These are phyloP conservation scores for Heliothis peltigera DNA, from an alignment of 2,888 invertebrate species.

Conservation along the genomic window DNA sequence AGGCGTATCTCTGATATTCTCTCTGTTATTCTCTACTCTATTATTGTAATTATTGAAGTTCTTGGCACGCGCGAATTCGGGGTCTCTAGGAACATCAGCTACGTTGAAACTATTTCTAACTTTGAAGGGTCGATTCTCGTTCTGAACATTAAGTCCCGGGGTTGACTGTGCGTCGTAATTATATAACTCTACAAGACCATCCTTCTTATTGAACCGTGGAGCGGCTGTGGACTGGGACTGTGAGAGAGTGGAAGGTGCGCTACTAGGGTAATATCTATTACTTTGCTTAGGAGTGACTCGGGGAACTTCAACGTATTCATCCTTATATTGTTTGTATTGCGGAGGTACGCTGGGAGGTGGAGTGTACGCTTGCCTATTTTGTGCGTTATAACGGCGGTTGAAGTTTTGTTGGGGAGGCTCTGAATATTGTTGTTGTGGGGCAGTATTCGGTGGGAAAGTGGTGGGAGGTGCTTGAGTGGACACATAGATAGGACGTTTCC, in stretches of 20 bases:
- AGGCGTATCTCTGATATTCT: slow-evolving; percentile 55
- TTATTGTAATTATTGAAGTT: slow-evolving; percentile 66
- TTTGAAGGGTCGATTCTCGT: slow-evolving; percentile 79
- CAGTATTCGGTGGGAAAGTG: slow-evolving; percentile 71
- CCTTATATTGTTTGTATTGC: slow-evolving; percentile 80
- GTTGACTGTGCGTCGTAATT: slow-evolving; percentile 85
- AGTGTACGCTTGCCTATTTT: slow-evolving; percentile 66
- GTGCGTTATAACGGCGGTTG: slow-evolving; percentile 68
- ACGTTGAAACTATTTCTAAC: slow-evolving; percentile 81
- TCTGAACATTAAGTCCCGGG: slow-evolving; percentile 74
- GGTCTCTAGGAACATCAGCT: slow-evolving; percentile 72
- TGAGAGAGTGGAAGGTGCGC: slow-evolving; percentile 73
- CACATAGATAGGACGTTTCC: slow-evolving; percentile 81
- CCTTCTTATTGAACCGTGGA: slow-evolving; percentile 81
- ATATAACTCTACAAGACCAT: slow-evolving; percentile 83
- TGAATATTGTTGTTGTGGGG: slow-evolving; percentile 67
- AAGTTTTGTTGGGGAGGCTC: slow-evolving; percentile 70
- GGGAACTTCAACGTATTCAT: slow-evolving; percentile 86
- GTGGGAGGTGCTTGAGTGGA: slow-evolving; percentile 74
- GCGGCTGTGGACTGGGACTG: slow-evolving; percentile 72
- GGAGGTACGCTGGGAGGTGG: slow-evolving; percentile 78
- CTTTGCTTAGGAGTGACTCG: slow-evolving; percentile 82
- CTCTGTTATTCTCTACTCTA: slow-evolving; percentile 45
- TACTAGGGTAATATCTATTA: slow-evolving; percentile 71
- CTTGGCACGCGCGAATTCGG: slow-evolving; percentile 75